phyloP scores from a whole-genome alignment of 2,797 vertebrate species.

The Dendrocincla fuliginosa region DNA sequence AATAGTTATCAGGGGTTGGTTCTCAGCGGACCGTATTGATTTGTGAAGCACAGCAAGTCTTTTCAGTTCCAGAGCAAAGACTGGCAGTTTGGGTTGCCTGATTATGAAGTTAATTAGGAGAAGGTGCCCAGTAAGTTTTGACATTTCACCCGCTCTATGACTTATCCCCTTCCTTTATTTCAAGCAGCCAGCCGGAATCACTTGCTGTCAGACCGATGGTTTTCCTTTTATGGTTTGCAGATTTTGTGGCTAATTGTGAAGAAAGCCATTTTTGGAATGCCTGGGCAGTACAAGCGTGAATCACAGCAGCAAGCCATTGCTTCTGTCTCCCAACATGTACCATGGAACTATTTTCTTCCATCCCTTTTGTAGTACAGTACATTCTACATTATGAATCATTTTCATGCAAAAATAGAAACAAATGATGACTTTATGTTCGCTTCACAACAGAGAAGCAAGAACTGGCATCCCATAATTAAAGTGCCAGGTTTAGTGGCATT shows the following conservation, averaged over 20 bases:
- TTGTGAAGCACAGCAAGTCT: not conserved
- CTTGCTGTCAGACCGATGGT: not conserved
- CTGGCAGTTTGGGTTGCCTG: not conserved
- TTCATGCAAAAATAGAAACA: slow-evolving; percentile 58
- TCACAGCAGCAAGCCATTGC: slow-evolving; percentile 52
- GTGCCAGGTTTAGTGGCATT: not conserved
- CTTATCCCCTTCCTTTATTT: not conserved
- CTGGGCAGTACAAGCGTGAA: slow-evolving; percentile 49
- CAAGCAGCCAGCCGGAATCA: not conserved
- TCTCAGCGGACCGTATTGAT: accelerated
- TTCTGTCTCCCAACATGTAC: slow-evolving; percentile 61
- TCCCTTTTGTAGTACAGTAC: slow-evolving; percentile 61
- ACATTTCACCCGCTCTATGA: not conserved
- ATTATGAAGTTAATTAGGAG: not conserved
- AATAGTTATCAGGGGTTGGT: not conserved
- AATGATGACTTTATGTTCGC: not conserved
- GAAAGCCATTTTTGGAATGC: slow-evolving; percentile 53
- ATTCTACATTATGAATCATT: slow-evolving; percentile 66
- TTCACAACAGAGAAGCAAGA: slow-evolving; percentile 30
- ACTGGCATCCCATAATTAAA: slow-evolving; percentile 30
- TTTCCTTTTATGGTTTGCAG: slow-evolving; percentile 40
- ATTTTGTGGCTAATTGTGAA: slow-evolving; percentile 51
- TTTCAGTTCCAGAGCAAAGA: not conserved
- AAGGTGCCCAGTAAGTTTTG: not conserved
- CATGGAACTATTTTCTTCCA: slow-evolving; percentile 54